These are phyloP conservation scores for Saguinus midas DNA, from an alignment of 2,113 vertebrate genomes.

Conservation along the genomic window DNA sequence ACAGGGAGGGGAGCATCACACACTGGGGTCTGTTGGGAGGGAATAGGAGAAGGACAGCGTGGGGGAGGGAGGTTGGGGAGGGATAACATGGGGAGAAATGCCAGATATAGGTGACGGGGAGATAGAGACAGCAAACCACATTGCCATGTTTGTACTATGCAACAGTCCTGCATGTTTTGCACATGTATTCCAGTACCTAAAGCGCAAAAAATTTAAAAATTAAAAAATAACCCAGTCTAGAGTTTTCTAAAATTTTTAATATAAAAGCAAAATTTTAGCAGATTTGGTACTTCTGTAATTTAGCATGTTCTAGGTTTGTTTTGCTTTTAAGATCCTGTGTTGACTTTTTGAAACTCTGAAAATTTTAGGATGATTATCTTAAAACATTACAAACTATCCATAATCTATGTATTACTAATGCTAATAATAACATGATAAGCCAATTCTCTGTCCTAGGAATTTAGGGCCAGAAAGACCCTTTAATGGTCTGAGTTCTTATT, in stretches of 20 bases:
- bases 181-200: too few species aligned
- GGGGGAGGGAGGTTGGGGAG: too few species aligned
- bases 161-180: too few species aligned
- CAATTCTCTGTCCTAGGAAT: constrained; percentile 19
- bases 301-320: background rate
- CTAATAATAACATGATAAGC: background rate
- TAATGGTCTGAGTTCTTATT: background rate
- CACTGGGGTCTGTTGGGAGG: too few species aligned
- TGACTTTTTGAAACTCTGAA: constrained; percentile 45
- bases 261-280: constrained; percentile 33
- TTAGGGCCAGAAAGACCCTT: background rate
- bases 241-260: background rate
- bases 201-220: background rate
- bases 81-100: too few species aligned
- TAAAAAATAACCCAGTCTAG: background rate
- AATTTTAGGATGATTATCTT: constrained; percentile 42
- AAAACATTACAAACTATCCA: constrained; percentile 12
- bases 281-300: background rate
- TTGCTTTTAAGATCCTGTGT: constrained; percentile 44
- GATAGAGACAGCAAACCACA: too few species aligned
- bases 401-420: constrained; percentile 2
- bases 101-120: too few species aligned
- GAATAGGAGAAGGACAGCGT: too few species aligned
- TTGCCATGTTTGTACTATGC: too few species aligned
- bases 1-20: too few species aligned